Percentiles rank a stretch among this genome's conserved stretches.
These are phyloP conservation scores for Sepiola atlantica DNA, from an alignment of 2,888 invertebrate genomes.

Conservation along the genomic window DNA sequence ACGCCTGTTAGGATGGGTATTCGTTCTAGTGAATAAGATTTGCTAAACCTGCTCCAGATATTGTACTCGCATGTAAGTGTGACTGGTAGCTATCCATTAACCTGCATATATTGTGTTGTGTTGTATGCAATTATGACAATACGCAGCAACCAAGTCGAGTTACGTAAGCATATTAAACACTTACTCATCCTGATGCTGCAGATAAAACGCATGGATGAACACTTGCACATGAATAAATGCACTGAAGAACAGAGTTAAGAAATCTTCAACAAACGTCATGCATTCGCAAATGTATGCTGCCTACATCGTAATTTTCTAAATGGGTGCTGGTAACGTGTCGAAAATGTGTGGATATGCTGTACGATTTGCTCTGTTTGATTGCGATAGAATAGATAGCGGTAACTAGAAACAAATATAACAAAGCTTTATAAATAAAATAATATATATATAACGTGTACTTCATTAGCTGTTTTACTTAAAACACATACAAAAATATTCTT, in stretches of 20 bases:
- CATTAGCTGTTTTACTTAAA: too few species aligned
- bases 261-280: neutral
- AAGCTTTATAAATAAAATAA: neutral
- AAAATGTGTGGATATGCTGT: too few species aligned
- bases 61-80: neutral
- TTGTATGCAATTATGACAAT: neutral
- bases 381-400: too few species aligned
- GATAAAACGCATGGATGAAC: neutral
- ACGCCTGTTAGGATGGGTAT: too few species aligned
- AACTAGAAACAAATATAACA: neutral
- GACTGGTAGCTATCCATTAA: neutral
- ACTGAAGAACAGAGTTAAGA: neutral
- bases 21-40: too few species aligned
- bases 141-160: neutral
- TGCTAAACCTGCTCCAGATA: too few species aligned
- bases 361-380: too few species aligned
- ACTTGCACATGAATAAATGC: neutral
- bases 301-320: too few species aligned
- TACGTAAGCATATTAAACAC: neutral
- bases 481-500: too few species aligned
- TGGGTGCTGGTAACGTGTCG: too few species aligned
- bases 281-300: neutral
- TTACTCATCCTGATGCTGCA: neutral
- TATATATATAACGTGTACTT: too few species aligned
- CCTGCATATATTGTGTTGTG: neutral